Conservation (phyloP, 2,797 vertebrate genomes). For the Acanthornis magna region DNA sequence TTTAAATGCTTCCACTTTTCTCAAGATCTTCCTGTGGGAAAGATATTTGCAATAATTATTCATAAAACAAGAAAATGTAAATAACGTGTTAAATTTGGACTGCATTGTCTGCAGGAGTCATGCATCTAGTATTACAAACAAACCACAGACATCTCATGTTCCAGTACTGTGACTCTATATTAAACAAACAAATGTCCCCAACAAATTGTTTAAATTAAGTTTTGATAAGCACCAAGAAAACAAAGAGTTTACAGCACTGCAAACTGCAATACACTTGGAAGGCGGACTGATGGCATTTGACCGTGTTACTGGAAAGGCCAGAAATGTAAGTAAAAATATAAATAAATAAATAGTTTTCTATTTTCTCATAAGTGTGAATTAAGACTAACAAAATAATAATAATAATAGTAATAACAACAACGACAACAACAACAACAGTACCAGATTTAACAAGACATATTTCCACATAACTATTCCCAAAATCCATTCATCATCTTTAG, state of each 20-base stretch:
- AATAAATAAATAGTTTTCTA: neutral
- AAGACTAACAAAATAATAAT: constrained; percentile 4
- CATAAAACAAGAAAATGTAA: constrained; percentile 50
- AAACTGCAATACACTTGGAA: neutral
- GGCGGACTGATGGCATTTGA: neutral
- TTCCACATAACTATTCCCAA: constrained; percentile 37
- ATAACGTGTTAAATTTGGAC: constrained; percentile 25
- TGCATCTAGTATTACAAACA: constrained; percentile 28
- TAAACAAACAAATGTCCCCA: neutral
- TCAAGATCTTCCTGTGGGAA: constrained; percentile 72
- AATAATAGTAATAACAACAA: too few species aligned
- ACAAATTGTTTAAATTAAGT: constrained; percentile 6
- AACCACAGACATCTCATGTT: neutral
- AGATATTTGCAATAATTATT: constrained; percentile 23
- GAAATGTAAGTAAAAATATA: neutral
- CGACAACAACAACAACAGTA: neutral
- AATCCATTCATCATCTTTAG: constrained; percentile 6
- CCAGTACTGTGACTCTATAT: neutral
- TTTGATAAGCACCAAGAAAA: neutral
- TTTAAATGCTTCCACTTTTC: constrained; percentile 41
- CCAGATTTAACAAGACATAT: constrained; percentile 35
- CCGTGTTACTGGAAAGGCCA: neutral
- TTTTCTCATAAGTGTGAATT: neutral
- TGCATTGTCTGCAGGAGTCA: constrained; percentile 29
- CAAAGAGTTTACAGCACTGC: neutral